Base-by-base conservation (phyloP, 23 tunicate species). In the Clavelina lepadiformis region DNA sequence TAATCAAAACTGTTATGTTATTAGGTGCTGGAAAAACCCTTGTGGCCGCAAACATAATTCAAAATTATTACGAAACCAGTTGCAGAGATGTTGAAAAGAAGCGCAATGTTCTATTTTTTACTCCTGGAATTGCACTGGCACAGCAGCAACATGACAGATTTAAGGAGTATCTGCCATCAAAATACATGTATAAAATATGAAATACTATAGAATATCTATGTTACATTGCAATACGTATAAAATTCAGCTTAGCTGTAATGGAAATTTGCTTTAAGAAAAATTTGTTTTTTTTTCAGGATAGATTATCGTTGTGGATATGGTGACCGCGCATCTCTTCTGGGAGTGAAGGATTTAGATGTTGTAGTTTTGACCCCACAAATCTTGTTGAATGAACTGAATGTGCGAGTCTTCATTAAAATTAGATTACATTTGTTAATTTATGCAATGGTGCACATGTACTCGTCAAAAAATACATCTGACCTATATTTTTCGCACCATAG, bases 51-150 rank as follows among this genome's bases (percentile, higher is more conserved):
- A 44, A 77, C 26, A 27, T 66, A 5, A 66, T 77, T 15, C 24
- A 53, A 20, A 53, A 11, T 18, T 21, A 28, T 18, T 36, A 67
- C 27, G 66, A 77, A 4, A 54, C n/a, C 3, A n/a, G n/a, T n/a
- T n/a, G n/a, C n/a, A 35, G 22, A 25, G 21, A 0, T 0, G 45
- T 1, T 38, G n/a, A 55, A 21, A 36, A 31, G 21, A 65, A 67
- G 31, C 53, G 56, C 0, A 67, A 67, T 36, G 60, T 67, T 3
- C 64, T 73, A 55, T 38, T 77, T 30, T 37, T 77, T 55, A 55
- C 71, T 50, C 82, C 82, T n/a, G 56, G 72, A 33, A 72, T 64
- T 26, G 71, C 55, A 11, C 51, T 66, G 35, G 74, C 73, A 5
- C 30, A 1, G 27, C 83, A 77, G 41, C 83, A 77, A 56, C 26